phyloP scores from a whole-genome alignment of 2,797 vertebrate species.

The Lepus oiostolus region DNA sequence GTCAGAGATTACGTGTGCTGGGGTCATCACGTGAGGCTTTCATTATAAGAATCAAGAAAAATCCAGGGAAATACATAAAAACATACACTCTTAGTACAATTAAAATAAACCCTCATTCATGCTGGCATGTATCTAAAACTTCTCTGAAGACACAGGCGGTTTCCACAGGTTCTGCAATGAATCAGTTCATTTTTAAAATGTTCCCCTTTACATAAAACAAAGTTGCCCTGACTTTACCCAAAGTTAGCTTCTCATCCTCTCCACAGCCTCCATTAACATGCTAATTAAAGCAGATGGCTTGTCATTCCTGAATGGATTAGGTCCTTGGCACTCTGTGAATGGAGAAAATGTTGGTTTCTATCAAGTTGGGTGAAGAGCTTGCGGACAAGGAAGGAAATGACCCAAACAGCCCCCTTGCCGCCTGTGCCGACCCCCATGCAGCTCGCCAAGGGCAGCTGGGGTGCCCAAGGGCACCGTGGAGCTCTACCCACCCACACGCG shows the following conservation, averaged over 20 bases:
- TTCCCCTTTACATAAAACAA: rapidly evolving
- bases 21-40: background rate
- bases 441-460: too few relatives aligned
- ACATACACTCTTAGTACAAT: background rate
- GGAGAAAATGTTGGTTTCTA: background rate
- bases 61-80: background rate
- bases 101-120: background rate
- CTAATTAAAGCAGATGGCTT: background rate
- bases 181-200: background rate
- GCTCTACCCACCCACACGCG: too few relatives aligned
- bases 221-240: background rate
- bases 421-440: background rate
- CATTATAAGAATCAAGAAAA: background rate
- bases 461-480: background rate
- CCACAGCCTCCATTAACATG: background rate
- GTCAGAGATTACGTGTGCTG: rapidly evolving
- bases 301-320: background rate
- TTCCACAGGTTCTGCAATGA: background rate
- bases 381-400: background rate
- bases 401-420: too few relatives aligned
- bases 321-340: background rate
- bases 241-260: background rate
- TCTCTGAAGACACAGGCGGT: too few relatives aligned
- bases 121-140: background rate
- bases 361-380: background rate